Evolutionary conservation across 2,797 vertebrate genomes (phyloP), one percentile per base, ranked within the genome.

Genomic region (Geotrypetes seraphini): DNA sequence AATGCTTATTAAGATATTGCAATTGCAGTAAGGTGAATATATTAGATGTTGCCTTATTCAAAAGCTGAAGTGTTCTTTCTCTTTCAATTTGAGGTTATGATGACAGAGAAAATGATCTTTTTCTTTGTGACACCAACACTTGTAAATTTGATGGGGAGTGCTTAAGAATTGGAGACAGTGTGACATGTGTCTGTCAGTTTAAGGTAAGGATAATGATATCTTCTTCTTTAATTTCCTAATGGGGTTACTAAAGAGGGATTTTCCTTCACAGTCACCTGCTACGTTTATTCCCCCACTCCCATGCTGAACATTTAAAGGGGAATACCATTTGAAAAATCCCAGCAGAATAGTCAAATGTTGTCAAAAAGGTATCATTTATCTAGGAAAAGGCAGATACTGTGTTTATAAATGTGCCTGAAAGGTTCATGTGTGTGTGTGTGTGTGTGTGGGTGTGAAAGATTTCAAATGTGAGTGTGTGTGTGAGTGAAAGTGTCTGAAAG

Each of bases 61-160:
- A 21, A 51, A 42, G 29, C 53, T 72, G 39, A 60, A 22, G 36
- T 23, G 20, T 44, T 60, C 12, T 33, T 30, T 60, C 41, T 64
- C 25, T 87, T 72, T 79, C 42, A 46, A 48, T 75, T 79, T 40
- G 66, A 99, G 95, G 91, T 87, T 96, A 86, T 16, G 95, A 99
- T 75, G 95, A 99, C 63, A 85, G 89, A 76, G 95, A 97, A 79
- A 97, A 96, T 10, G 95, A 99, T 81, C 88, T 97, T 61, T 97
- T 99, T 80, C 73, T 96, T 64, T 99, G 95, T 49, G 93, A 97
- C 78, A 96, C 91, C 66, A 99, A 97, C 87, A 95, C 95, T 47
- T 97, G 95, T 86, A 96, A 97, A 89, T 99, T 96, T 52, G 95
- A 97, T 25, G 95, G 92, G 38, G 94, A 99, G 67, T 99, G 95